Base-by-base conservation (phyloP, 2,888 invertebrate species). In the Caenorhabditis sp. region DNA sequence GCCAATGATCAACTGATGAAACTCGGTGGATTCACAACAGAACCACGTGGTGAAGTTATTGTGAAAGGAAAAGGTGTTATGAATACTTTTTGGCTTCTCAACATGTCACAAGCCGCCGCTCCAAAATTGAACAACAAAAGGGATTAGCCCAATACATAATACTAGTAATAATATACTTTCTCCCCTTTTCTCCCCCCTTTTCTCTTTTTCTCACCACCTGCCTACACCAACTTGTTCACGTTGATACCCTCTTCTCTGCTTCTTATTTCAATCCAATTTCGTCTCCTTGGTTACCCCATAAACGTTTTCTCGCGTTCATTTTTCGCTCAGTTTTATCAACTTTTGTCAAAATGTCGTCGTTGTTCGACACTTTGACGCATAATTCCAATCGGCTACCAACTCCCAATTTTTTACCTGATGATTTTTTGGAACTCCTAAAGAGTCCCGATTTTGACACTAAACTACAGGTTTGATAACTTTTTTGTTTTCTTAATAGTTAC, bases 41-140 rank as follows among this genome's bases (percentile, higher is more conserved):
- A 62, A 24, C n/a, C 66, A 6, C 86, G 84, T n/a, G 81, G 82
- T 53, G 49, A n/a, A 68, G 85, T 62, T 84, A 85, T 23, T 84
- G 83, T 68, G 78, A 83, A 79, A 77, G 82, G 82, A 50, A 82
- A 82, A 71, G 82, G 82, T 31, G 82, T 82, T 23, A 82, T 82
- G 82, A 69, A 76, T 43, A 82, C 82, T 17, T 79, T 70, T 64
- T 82, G 81, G 80, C 58, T 82, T 49, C 60, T 80, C 12, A 53
- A 36, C 36, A 71, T 71, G 70, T 62, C 66, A 54, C 62, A 62
- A 59, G 58, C 70, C 17, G 70, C 70, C 19, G 70, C 66, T 5
- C 66, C 66, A 27, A 66, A 71, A 50, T 8, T 57, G 23, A 66
- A 66, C 50, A 71, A 63, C 62, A 50, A 66, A 66, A 58, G 57